Evolutionary conservation across 2,113 vertebrate genomes (phyloP), one percentile per base, ranked within the genome.

Genomic region (Brienomyrus brachyistius): DNA sequence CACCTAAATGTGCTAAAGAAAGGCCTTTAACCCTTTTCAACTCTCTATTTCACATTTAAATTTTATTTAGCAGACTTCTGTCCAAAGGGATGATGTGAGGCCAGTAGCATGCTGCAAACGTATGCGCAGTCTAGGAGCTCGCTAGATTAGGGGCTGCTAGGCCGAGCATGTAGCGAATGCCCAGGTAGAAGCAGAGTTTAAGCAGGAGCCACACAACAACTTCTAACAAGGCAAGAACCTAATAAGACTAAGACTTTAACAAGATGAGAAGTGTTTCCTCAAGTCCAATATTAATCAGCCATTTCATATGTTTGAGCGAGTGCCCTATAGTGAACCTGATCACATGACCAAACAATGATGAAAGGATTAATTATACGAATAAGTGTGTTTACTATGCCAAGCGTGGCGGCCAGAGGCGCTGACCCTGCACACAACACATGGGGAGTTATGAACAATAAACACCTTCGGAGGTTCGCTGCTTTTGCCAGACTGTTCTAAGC

Each of bases 371-470:
- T 43, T 35, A 80, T 80, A 43, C 35, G 74, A 80, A 80, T 80
- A 80, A 80, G 35, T 80, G 17, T 80, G 74, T 80, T 80, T 80
- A 80, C 35, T 43, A 80, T 80, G 62, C 74, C 74, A 80, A 80
- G 74, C 17, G 74, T 43, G 74, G 35, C 11, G 15, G 74, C 74
- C 31, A 43, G 74, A 43, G 5, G 74, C 7, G 43, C 35, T 43
- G 74, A 80, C 31, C 74, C 74, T 19, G 74, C 74, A 7, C 74
- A 43, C 74, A 43, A 19, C 31, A 80, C 35, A 80, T 80, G 74
- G 74, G 35, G 74, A 80, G 11, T 43, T 43, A 80, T 43, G 35
- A 43, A 80, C 74, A 80, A 80, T 80, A 80, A 80, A 80, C 74
- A 80, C 74, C 74, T 19, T 40, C 11, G 5, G 74, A 80, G 74